Evolutionary conservation across 2,888 invertebrate species (phyloP), one percentile per base, ranked within the genome.

Genomic region (Lacanobia wlatinum): DNA sequence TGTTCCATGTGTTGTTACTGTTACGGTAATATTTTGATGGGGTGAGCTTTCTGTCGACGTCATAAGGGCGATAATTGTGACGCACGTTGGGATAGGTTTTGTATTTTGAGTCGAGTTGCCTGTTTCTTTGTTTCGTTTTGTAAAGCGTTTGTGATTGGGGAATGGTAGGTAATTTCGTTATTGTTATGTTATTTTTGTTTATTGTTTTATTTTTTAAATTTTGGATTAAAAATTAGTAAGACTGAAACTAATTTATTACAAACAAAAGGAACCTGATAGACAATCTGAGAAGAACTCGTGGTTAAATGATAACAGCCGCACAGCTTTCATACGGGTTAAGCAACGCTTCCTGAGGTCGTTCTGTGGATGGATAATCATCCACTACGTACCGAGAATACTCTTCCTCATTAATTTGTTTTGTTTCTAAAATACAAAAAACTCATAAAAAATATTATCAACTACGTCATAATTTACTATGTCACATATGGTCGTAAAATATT

Each of bases 71-170:
- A 46, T 7, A 38, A 50, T 77, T 38, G 56, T 70, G 50, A 70
- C 50, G 71, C 43, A 58, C 12, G 50, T 75, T 75, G 78, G 78
- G 74, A 75, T 78, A 75, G 78, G 78, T 58, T 73, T 73, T 7
- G 52, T n/a, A 23, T 58, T 58, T 50, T 23, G 16, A 12, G 5
- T 18, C 3, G n/a, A n/a, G n/a, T 58, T 34, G 12, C 23, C 10
- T 12, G 5, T 38, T 14, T 28, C 38, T 67, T 58, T 76, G 50
- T 58, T 73, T 16, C 10, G 16, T n/a, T 60, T n/a, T 4, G 4
- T 28, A 12, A 23, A 46, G 6, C 12, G 34, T 23, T 62, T 53
- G 12, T 18, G 6, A 28, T 1, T 28, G 10, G 9, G 14, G 1
- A 28, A 58, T 28, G 28, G 28, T 2, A 1, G 16, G 18, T 23